Conservation (phyloP, 2,113 vertebrate species). For the Callipepla squamata region DNA sequence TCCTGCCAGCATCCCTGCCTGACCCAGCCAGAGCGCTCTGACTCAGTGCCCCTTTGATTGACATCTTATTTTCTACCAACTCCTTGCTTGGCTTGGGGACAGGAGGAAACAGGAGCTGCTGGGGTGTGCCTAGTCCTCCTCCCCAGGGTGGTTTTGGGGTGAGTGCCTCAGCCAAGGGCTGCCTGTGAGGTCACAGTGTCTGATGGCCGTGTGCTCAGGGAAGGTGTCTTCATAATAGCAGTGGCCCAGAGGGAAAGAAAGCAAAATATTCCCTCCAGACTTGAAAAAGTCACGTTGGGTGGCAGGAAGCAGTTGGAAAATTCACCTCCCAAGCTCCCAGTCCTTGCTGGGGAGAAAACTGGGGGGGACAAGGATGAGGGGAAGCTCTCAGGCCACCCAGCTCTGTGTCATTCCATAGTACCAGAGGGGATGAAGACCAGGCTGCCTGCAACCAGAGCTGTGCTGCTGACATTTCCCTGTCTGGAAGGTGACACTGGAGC, state of each 20-base stretch:
- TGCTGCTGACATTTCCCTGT: not conserved
- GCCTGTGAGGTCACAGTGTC: not conserved
- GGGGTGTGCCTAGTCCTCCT: not conserved
- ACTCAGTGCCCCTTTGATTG: not conserved
- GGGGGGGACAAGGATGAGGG: not conserved
- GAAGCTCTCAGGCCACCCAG: not conserved
- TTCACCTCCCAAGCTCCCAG: too few species aligned
- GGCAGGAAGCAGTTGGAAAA: not conserved
- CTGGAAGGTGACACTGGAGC: not conserved
- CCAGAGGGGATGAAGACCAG: not conserved
- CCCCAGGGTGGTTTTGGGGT: not conserved
- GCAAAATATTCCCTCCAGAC: not conserved
- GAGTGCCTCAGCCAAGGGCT: not conserved
- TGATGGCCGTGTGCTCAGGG: not conserved
- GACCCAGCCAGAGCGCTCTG: not conserved
- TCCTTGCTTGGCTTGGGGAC: slow-evolving; percentile 16
- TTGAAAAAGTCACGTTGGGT: not conserved
- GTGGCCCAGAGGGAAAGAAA: too few species aligned
- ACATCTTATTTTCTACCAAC: slow-evolving; percentile 43
- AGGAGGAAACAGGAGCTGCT: slow-evolving; percentile 49
- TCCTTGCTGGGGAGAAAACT: not conserved
- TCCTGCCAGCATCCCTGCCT: not conserved
- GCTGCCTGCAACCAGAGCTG: not conserved
- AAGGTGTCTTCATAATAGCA: not conserved
- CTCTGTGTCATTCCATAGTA: not conserved